Evolutionary conservation across 1,140 invertebrate species (phyloP), one percentile per base, ranked within the genome.

Genomic region (Leucophenga varia): DNA sequence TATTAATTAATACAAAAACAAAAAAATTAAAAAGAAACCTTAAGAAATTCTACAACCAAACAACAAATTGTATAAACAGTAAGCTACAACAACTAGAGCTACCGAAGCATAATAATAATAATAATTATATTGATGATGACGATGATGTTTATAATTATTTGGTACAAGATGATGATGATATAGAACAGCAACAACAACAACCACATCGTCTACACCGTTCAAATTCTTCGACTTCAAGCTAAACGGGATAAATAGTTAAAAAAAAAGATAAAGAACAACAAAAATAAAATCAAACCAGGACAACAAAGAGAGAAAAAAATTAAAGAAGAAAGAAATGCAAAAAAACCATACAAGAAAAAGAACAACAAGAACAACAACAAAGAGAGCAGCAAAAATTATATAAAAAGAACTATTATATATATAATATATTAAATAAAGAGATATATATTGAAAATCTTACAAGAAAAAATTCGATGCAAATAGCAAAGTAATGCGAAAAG

Each of bases 1-100:
- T 72, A 72, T 72, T 68, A 71, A 69, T 68, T 69, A 72, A 69
- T 69, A 72, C 58, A 55, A 68, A 59, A 55, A 57, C 52, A 49
- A 59, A 59, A 63, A 48, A 47, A 54, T 51, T 21, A 47, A 49
- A 43, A 41, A 48, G 32, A 37, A 42, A 46, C 36, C 34, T 40
- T 44, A 46, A 47, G 31, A 42, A 51, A 47, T 40, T 36, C 44
- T 44, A 55, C 47, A 42, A 42, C 41, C 49, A 55, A 52, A 38
- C 28, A 46, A 55, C 36, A 57, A n/a, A n/a, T n/a, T n/a, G n/a
- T n/a, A n/a, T n/a, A n/a, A n/a, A n/a, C n/a, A n/a, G n/a, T n/a
- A n/a, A n/a, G n/a, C n/a, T n/a, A 43, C 44, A 35, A 41, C 35
- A 56, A 54, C n/a, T n/a, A n/a, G n/a, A n/a, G n/a, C n/a, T n/a